Conservation (phyloP, 2,888 invertebrate genomes). For the Rhamnusium bicolor region DNA sequence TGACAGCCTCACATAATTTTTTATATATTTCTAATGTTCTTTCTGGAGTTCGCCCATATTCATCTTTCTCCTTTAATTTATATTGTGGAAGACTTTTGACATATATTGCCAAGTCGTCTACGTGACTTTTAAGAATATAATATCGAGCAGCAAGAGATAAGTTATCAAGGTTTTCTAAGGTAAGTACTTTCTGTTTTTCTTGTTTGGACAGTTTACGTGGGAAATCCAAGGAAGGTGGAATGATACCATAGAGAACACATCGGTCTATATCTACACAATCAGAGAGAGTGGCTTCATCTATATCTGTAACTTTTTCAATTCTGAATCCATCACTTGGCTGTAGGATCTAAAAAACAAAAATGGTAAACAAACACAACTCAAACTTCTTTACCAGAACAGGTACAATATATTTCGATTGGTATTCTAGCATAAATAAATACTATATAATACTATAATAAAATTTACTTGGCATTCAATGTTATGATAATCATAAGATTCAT, state of each 20-base stretch:
- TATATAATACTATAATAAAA: background rate
- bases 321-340: constrained; percentile 56
- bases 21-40: constrained; percentile 63
- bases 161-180: constrained; percentile 65
- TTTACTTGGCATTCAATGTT: constrained; percentile 58
- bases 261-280: constrained; percentile 63
- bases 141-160: constrained; percentile 63
- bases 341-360: constrained; percentile 50
- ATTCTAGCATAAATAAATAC: background rate
- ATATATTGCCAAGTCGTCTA: constrained; percentile 59
- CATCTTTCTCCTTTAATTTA: constrained; percentile 55
- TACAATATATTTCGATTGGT: too few species aligned
- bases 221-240: constrained; percentile 51
- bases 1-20: constrained; percentile 58
- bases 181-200: constrained; percentile 60
- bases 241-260: constrained; percentile 61
- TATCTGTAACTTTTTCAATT: constrained; percentile 41
- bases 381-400: too few species aligned
- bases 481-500: constrained; percentile 56
- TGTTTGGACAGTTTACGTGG: constrained; percentile 55
- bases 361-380: background rate
- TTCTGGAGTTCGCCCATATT: constrained; percentile 60
- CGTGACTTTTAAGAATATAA: constrained; percentile 60
- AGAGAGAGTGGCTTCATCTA: constrained; percentile 54
- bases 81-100: constrained; percentile 49